These are phyloP conservation scores for Tapirus indicus DNA, from an alignment of 2,797 vertebrate genomes.

Conservation along the genomic window DNA sequence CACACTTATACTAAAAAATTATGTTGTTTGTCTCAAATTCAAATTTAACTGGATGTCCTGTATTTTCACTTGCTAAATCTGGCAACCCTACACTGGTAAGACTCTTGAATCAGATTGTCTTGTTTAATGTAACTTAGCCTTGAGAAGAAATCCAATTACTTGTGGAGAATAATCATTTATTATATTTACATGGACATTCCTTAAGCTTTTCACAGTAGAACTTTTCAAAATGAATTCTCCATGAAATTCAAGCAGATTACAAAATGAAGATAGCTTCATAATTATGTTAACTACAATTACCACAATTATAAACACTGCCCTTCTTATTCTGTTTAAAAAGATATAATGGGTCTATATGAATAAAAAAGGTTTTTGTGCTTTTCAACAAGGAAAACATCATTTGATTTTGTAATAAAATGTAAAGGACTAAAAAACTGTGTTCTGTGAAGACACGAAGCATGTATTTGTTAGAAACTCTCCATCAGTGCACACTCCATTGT, in stretches of 20 bases:
- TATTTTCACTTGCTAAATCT: conserved; percentile 23
- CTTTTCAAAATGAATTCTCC: conserved; percentile 53
- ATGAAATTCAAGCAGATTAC: background rate
- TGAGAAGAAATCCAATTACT: conserved; percentile 60
- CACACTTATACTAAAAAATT: background rate
- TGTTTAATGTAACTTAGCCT: background rate
- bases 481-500: background rate
- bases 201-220: conserved; percentile 38
- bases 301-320: conserved; percentile 7
- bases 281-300: conserved; percentile 19
- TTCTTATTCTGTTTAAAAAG: conserved; percentile 17
- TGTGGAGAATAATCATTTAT: conserved; percentile 17
- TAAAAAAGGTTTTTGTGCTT: background rate
- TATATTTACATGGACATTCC: background rate
- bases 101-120: background rate
- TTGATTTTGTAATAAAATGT: background rate
- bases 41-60: background rate
- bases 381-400: conserved; percentile 28
- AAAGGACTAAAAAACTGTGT: background rate
- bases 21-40: conserved; percentile 16
- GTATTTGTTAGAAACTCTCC: background rate
- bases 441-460: background rate
- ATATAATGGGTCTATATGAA: background rate
- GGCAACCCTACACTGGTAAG: background rate
- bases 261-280: conserved; percentile 41